These are phyloP conservation scores for Lathamus discolor DNA, from an alignment of 2,113 vertebrate species.

Conservation along the genomic window DNA sequence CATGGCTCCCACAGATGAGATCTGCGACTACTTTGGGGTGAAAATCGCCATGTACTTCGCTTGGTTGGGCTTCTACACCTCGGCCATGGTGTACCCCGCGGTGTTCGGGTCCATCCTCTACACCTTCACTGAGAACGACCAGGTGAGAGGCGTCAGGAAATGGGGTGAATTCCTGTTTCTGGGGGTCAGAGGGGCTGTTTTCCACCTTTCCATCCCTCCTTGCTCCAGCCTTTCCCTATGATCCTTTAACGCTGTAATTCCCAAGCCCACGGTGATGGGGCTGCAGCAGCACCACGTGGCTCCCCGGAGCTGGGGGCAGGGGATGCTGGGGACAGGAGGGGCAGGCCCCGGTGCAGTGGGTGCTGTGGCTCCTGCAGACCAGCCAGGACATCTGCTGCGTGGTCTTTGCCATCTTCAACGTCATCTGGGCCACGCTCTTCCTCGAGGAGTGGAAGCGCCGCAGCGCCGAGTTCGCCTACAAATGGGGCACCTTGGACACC, in stretches of 20 bases:
- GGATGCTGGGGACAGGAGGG: accelerated
- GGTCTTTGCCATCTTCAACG: constrained; percentile 95
- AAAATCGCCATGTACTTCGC: constrained; percentile 98
- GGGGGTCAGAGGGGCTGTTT: accelerated
- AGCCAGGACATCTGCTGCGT: constrained; percentile 96
- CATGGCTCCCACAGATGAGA: constrained; percentile 79
- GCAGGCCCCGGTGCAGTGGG: not conserved
- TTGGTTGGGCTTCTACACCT: constrained; percentile 98
- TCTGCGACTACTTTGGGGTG: constrained; percentile 97
- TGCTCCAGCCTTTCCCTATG: not conserved
- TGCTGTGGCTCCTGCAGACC: constrained; percentile 73
- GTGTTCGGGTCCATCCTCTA: constrained; percentile 94
- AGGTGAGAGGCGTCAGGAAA: constrained; percentile 72
- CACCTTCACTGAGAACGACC: constrained; percentile 91
- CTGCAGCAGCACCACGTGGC: accelerated
- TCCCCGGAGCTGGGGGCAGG: accelerated
- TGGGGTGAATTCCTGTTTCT: accelerated
- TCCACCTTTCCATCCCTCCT: not conserved
- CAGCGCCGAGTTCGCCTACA: constrained; percentile 93
- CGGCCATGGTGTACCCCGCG: constrained; percentile 94
- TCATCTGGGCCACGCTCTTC: constrained; percentile 95
- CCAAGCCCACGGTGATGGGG: accelerated
- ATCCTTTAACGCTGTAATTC: accelerated
- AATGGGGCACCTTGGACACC: constrained; percentile 93
- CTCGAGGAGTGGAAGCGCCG: constrained; percentile 96